These are phyloP conservation scores for Nomada lathburiana DNA, from an alignment of 2,888 invertebrate genomes.

Conservation along the genomic window DNA sequence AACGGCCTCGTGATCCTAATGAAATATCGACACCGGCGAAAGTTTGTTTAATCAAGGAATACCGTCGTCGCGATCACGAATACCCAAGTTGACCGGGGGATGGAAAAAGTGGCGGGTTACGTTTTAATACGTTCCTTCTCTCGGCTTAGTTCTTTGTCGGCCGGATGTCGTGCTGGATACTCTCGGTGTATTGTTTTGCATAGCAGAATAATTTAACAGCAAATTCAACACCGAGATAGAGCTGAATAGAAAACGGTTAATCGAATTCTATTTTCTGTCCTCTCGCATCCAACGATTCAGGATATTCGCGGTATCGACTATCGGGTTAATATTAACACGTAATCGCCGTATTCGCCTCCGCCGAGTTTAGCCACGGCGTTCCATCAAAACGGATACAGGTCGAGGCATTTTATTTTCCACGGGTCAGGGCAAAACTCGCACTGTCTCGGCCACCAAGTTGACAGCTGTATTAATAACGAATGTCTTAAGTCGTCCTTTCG, in stretches of 20 bases:
- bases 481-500: conserved; percentile 7
- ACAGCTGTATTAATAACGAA: conserved; percentile 18
- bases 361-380: conserved; percentile 63
- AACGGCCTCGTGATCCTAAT: conserved; percentile 67
- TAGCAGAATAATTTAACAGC: background rate
- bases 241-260: conserved; percentile 8
- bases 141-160: too few species aligned
- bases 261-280: conserved; percentile 63
- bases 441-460: conserved; percentile 16
- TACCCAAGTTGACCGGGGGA: conserved; percentile 27
- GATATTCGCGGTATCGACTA: conserved; percentile 57
- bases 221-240: background rate
- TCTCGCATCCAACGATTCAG: conserved; percentile 47
- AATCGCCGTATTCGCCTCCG: conserved; percentile 45
- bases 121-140: conserved; percentile 3
- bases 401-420: conserved; percentile 63
- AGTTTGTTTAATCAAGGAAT: conserved; percentile 70
- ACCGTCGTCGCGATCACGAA: conserved; percentile 62
- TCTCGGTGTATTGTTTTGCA: too few species aligned
- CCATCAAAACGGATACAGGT: conserved; percentile 69
- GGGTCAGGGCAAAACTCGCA: conserved; percentile 57
- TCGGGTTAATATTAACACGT: conserved; percentile 68
- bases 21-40: conserved; percentile 69
- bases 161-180: too few species aligned
- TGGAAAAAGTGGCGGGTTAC: background rate